These are phyloP conservation scores for Malurus cyaneus DNA, from an alignment of 2,113 vertebrate species.

Conservation along the genomic window DNA sequence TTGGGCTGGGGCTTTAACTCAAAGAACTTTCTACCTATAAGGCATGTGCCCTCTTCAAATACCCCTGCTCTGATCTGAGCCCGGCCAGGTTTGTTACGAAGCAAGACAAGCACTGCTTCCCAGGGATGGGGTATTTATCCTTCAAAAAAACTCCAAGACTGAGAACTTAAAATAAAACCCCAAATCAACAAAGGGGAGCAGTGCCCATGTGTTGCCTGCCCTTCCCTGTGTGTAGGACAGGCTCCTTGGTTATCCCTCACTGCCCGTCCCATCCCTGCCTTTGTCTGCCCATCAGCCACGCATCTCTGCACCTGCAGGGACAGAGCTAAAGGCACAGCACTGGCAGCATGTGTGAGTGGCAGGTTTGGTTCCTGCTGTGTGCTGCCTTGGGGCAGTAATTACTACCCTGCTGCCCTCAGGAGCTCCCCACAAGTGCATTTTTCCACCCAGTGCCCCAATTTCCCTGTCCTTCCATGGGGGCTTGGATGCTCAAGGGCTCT, in stretches of 20 bases:
- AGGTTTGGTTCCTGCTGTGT: neutral
- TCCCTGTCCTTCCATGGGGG: accelerated
- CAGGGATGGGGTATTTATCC: neutral
- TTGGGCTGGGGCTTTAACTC: neutral
- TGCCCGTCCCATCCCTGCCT: neutral
- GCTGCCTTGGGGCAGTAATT: neutral
- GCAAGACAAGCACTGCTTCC: neutral
- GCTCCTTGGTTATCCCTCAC: neutral
- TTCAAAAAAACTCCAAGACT: neutral
- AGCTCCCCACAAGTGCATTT: neutral
- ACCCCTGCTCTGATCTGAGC: neutral
- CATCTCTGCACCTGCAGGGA: neutral
- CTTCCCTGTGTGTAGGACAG: neutral
- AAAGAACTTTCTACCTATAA: neutral
- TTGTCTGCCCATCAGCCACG: neutral
- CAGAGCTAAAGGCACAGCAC: neutral
- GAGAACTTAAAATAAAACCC: neutral
- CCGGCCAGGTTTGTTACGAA: neutral
- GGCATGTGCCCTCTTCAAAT: neutral
- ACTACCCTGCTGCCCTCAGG: neutral
- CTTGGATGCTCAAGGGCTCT: neutral
- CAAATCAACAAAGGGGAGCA: neutral
- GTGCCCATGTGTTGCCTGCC: neutral
- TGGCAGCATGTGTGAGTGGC: accelerated
- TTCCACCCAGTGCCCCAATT: neutral